Percentiles rank a stretch among this genome's conserved stretches.
Evolutionary conservation across 1,140 invertebrate genomes (phyloP).

Genomic region (Ptiloglossa arizonensis): DNA sequence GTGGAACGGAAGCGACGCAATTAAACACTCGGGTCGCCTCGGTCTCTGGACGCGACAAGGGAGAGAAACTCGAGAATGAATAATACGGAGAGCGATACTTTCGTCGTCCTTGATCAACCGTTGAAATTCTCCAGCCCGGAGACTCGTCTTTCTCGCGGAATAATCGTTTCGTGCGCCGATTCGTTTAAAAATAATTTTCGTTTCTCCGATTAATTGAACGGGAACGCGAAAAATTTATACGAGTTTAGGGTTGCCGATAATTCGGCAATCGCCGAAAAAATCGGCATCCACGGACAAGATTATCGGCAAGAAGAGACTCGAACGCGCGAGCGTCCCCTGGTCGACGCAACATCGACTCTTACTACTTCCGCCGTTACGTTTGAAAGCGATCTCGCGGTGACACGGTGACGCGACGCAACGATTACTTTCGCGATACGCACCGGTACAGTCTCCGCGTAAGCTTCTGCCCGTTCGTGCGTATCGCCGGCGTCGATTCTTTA

Average conservation of each 20-base stretch:
- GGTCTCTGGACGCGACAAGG: not conserved
- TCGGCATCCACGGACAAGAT: too few species aligned
- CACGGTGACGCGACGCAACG: not conserved
- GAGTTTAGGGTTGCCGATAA: too few species aligned
- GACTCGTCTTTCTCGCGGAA: not conserved
- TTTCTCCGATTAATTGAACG: slow-evolving; percentile 26
- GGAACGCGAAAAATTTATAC: too few species aligned
- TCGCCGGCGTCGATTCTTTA: too few species aligned
- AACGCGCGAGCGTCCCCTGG: not conserved
- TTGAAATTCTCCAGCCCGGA: slow-evolving; percentile 15
- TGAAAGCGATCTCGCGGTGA: too few species aligned
- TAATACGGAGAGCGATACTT: not conserved
- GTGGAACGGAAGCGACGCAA: slow-evolving; percentile 29
- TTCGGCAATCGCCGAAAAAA: too few species aligned
- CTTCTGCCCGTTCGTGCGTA: too few species aligned
- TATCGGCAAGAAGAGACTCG: slow-evolving; percentile 29
- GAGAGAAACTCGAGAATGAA: slow-evolving; percentile 1
- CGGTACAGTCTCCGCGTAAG: not conserved
- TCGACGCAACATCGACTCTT: not conserved
- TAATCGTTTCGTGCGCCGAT: slow-evolving; percentile 23
- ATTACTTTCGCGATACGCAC: not conserved
- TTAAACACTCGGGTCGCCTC: not conserved
- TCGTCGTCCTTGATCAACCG: slow-evolving; percentile 41
- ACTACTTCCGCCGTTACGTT: slow-evolving; percentile 6
- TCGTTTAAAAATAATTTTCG: slow-evolving; percentile 26